Evolutionary conservation across 2,888 invertebrate species (phyloP).

Genomic region (Andrena marginata): DNA sequence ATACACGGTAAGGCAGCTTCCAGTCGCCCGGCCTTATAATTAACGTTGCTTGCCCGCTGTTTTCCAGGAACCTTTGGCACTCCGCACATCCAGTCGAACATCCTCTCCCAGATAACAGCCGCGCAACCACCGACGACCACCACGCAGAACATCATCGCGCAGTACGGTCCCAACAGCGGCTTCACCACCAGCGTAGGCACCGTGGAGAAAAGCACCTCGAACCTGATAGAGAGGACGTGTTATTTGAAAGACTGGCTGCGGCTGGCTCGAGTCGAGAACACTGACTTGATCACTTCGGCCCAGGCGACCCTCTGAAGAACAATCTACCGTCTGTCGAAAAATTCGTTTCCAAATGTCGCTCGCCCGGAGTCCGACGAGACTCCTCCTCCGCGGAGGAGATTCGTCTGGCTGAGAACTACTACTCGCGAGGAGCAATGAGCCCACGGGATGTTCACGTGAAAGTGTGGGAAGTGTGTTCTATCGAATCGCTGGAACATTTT

Average conservation of each 20-base stretch:
- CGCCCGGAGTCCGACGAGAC: not conserved
- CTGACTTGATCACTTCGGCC: conserved; percentile 81
- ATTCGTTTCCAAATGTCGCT: conserved; percentile 33
- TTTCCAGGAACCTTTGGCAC: conserved; percentile 79
- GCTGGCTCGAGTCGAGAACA: conserved; percentile 85
- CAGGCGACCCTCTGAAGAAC: conserved; percentile 81
- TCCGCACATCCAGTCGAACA: conserved; percentile 83
- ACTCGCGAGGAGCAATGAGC: not conserved
- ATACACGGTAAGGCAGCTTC: no score
- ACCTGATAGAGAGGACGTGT: conserved; percentile 88
- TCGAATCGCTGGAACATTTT: not conserved
- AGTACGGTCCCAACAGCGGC: conserved; percentile 83
- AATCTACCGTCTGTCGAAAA: conserved; percentile 25
- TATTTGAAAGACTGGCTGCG: conserved; percentile 89
- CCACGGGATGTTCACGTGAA: not conserved
- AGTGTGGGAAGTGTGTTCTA: not conserved
- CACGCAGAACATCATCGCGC: conserved; percentile 84
- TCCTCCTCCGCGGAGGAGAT: not conserved
- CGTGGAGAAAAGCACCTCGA: conserved; percentile 87
- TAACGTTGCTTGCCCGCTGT: not conserved
- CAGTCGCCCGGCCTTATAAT: not conserved
- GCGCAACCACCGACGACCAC: conserved; percentile 79
- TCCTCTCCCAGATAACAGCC: conserved; percentile 80
- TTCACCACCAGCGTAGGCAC: conserved; percentile 83
- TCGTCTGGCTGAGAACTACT: conserved; percentile 1